These are phyloP conservation scores for Zaprionus ornatus DNA, from an alignment of 1,140 invertebrate genomes.

Conservation along the genomic window DNA sequence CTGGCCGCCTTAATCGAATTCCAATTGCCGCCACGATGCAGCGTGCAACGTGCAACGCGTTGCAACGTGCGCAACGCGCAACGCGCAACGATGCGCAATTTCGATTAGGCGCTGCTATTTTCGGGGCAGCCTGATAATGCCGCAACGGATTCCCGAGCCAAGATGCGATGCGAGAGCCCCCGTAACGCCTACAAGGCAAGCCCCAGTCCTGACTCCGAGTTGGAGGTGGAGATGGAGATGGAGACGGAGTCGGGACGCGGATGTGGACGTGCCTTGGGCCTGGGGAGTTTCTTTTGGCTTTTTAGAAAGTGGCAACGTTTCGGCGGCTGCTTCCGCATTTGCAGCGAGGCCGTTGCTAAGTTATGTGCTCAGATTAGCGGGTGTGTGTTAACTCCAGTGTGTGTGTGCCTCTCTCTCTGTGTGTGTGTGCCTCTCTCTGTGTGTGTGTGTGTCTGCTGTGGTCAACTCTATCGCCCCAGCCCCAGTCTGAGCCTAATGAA, in stretches of 20 bases:
- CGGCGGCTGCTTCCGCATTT: constrained; percentile 66
- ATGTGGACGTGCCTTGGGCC: neutral
- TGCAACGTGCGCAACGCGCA: constrained; percentile 19
- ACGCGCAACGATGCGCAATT: constrained; percentile 75
- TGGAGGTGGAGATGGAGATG: too few relatives aligned
- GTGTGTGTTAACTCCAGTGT: constrained; percentile 70
- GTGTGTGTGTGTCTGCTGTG: constrained; percentile 23
- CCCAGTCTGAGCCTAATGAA: constrained; percentile 59
- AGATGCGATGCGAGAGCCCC: neutral
- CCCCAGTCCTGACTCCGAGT: neutral
- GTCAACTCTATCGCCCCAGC: constrained; percentile 54
- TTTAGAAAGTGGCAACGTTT: constrained; percentile 72
- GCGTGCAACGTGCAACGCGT: constrained; percentile 7
- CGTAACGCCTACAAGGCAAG: constrained; percentile 3
- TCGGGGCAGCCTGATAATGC: constrained; percentile 57
- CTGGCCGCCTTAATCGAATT: constrained; percentile 71
- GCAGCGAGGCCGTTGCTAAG: constrained; percentile 46
- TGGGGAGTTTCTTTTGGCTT: constrained; percentile 12
- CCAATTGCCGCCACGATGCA: constrained; percentile 46
- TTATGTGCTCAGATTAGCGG: constrained; percentile 78
- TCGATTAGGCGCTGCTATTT: constrained; percentile 72
- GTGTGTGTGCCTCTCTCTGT: neutral
- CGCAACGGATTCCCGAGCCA: constrained; percentile 7
- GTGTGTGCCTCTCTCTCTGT: neutral
- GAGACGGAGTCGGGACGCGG: neutral